Base-by-base conservation (phyloP, 2,797 vertebrate species). In the Acipenser transmontanus region DNA sequence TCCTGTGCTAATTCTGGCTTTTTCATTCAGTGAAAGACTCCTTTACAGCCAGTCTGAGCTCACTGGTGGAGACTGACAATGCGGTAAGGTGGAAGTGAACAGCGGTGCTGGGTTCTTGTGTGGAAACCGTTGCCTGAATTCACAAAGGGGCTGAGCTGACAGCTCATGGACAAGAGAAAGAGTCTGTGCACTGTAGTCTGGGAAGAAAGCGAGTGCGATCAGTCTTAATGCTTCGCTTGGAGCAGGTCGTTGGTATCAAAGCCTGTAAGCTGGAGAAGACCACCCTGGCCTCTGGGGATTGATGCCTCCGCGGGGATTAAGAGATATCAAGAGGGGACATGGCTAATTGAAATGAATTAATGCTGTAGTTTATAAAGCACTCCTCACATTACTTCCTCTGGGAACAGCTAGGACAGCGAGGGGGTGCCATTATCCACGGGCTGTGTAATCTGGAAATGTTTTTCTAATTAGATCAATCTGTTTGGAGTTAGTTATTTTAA, bases 401-500 rank as follows among this genome's bases (percentile, higher is more conserved):
- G 34, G 47, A 20, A 34, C 8, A 61, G 8, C 60, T 14, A 8
- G 10, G 60, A 61, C 60, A 6, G 60, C 10, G 50, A 50, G 61
- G 50, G 17, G 69, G 57, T 56, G 12, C 64, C 20, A 51, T 52
- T 61, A 54, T 59, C 47, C 4, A 56, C 6, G 14, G 51, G 61
- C 68, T 66, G 34, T n/a, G 64, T 62, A 59, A 65, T 73, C 60
- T 72, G 61, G 68, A 68, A 68, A 50, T 66, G 68, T 54, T 76
- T 70, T 69, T 72, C 56, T 78, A 76, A 75, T 78, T 61, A 70
- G 68, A 70, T 78, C 66, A 68, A 71, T 73, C 49, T 62, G 62
- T n/a, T 62, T 34, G 34, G 34, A 34, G 34, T 34, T 34, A 34
- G 34, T 34, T 34, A 34, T 34, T 34, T 34, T 34, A 34, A 34